A percentile compares a stretch with the other conserved stretches of the same genome.
Conservation (phyloP, 2,888 invertebrate species). For the Leptogaster cylindrica region DNA sequence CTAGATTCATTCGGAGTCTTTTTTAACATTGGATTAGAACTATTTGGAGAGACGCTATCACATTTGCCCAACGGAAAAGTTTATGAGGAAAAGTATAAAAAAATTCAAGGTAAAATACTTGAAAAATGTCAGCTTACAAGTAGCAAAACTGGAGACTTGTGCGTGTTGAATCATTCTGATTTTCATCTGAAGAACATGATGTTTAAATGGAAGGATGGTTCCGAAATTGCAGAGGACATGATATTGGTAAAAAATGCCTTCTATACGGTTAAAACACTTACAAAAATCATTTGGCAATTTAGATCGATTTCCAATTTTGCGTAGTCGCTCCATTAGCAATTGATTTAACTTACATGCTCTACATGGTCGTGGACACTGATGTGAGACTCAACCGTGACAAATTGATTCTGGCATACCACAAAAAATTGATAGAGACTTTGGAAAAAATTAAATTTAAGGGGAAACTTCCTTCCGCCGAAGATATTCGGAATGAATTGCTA, state of each 20-base stretch:
- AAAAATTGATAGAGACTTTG: slow-evolving; percentile 35
- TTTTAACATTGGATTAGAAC: background rate
- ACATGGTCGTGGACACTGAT: slow-evolving; percentile 38
- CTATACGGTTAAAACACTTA: too few relatives aligned
- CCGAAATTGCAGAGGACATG: slow-evolving; percentile 28
- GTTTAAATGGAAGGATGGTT: slow-evolving; percentile 52
- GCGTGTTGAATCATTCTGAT: slow-evolving; percentile 62
- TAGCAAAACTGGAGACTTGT: too few relatives aligned
- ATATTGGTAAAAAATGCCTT: slow-evolving; percentile 29
- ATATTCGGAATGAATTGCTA: slow-evolving; percentile 42
- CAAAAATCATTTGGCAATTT: background rate
- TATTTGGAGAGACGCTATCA: background rate
- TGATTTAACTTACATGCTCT: slow-evolving; percentile 42
- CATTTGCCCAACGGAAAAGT: background rate
- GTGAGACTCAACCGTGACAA: slow-evolving; percentile 38
- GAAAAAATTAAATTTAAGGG: slow-evolving; percentile 33
- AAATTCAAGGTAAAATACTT: slow-evolving; percentile 2
- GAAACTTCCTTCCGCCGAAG: slow-evolving; percentile 37
- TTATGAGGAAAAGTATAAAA: slow-evolving; percentile 5
- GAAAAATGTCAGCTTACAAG: background rate
- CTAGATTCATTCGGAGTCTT: too few relatives aligned
- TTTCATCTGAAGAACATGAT: slow-evolving; percentile 61
- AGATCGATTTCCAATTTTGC: slow-evolving; percentile 47
- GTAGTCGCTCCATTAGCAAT: slow-evolving; percentile 43
- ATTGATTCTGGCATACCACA: slow-evolving; percentile 40